Percentiles rank a stretch among this genome's conserved stretches.
Evolutionary conservation across 2,797 vertebrate species (phyloP).

Genomic region (Hydrophis major): DNA sequence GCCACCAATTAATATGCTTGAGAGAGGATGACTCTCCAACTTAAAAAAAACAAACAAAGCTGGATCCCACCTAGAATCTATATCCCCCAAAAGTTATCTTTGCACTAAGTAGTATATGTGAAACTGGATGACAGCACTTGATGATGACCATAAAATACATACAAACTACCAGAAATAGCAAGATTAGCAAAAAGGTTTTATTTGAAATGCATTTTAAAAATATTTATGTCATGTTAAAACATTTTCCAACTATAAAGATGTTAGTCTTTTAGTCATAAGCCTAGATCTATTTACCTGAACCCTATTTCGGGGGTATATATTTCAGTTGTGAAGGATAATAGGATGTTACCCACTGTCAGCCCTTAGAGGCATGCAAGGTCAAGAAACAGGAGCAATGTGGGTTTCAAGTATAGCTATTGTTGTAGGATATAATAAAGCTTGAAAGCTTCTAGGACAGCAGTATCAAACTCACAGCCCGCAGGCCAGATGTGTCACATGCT

Average conservation of each 20-base stretch:
- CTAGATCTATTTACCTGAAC: background rate
- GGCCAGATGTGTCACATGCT: too few relatives aligned
- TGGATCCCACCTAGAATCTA: background rate
- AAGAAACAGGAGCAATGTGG: background rate
- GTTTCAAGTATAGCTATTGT: background rate
- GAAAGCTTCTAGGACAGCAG: background rate
- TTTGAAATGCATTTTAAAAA: background rate
- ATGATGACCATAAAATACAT: background rate
- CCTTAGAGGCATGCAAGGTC: background rate
- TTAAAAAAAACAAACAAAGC: background rate
- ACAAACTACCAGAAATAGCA: background rate
- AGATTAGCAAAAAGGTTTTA: background rate
- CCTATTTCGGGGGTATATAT: background rate
- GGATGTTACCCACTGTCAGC: background rate
- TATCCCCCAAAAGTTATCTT: background rate
- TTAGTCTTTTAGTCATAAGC: background rate
- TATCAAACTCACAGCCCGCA: too few relatives aligned
- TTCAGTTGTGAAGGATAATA: background rate
- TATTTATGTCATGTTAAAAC: background rate
- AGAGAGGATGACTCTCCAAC: background rate
- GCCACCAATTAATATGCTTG: constrained; percentile 12
- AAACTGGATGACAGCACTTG: background rate
- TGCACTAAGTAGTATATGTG: background rate
- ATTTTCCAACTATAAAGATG: background rate
- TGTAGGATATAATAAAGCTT: background rate